A percentile compares a stretch with the other conserved stretches of the same genome.
Conservation (phyloP, 2,113 vertebrate genomes). For the Lepus americanus region DNA sequence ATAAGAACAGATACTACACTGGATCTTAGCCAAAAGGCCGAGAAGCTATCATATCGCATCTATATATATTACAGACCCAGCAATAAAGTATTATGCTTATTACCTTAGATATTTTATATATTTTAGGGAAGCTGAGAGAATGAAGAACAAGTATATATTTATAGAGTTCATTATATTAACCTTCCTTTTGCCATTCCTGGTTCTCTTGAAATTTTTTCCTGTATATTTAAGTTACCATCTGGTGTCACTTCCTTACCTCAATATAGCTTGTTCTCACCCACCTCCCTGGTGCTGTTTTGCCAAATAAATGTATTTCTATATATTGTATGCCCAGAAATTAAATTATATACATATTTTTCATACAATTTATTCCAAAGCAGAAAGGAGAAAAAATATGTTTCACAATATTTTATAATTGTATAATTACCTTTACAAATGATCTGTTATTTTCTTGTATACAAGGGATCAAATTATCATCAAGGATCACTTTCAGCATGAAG, state of each 20-base stretch:
- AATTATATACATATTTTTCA: conserved; percentile 29
- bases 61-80: not conserved
- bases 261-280: conserved; percentile 2
- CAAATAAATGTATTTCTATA: conserved; percentile 54
- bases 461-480: conserved; percentile 18
- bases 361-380: not conserved
- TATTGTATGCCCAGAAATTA: not conserved
- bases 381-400: conserved; percentile 39
- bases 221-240: not conserved
- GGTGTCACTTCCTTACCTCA: conserved; percentile 20
- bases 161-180: conserved; percentile 48
- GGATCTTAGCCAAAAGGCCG: no score
- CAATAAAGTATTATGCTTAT: not conserved
- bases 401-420: not conserved
- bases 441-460: not conserved
- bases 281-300: not conserved
- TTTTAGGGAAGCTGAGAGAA: not conserved
- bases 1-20: no score
- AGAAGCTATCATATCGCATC: no score
- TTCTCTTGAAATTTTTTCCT: not conserved
- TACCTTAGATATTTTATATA: conserved; percentile 23
- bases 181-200: conserved; percentile 9
- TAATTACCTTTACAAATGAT: conserved; percentile 17
- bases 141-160: not conserved
- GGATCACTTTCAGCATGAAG: not conserved